These are phyloP conservation scores for Stomatorhinus ivindoensis DNA, from an alignment of 2,113 vertebrate species.

Conservation along the genomic window DNA sequence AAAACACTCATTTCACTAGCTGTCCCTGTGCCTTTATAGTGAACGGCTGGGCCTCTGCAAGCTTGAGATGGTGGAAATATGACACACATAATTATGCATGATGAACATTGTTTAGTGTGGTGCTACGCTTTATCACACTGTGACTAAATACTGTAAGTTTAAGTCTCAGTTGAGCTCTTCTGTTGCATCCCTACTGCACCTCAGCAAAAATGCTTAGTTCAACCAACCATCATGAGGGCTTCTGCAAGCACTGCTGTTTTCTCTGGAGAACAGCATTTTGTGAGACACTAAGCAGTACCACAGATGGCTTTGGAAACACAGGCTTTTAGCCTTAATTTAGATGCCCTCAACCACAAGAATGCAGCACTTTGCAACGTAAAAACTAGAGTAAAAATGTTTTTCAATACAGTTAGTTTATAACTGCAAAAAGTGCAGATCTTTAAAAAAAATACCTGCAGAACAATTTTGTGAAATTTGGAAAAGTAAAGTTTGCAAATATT, in stretches of 20 bases:
- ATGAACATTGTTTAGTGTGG: neutral
- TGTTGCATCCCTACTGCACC: no score
- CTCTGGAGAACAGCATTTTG: neutral
- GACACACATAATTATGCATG: neutral
- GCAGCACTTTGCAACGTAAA: neutral
- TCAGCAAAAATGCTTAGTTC: neutral
- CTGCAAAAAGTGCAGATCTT: neutral
- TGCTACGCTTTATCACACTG: neutral
- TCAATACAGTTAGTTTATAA: neutral
- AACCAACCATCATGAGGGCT: neutral
- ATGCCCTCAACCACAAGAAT: neutral
- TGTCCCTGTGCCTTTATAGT: neutral
- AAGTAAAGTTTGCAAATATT: neutral
- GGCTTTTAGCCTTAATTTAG: constrained; percentile 1
- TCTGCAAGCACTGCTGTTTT: neutral
- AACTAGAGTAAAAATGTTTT: neutral
- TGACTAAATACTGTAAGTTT: neutral
- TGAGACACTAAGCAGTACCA: neutral
- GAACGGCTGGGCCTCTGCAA: neutral
- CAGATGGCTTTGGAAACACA: neutral
- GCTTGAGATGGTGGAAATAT: neutral
- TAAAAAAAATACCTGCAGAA: neutral
- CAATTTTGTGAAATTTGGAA: neutral
- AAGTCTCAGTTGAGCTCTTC: neutral
- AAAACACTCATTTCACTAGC: neutral